Percentiles rank a stretch among this genome's conserved stretches.
These are phyloP conservation scores for Lepas anatifera DNA, from an alignment of 2,888 invertebrate genomes.

Conservation along the genomic window DNA sequence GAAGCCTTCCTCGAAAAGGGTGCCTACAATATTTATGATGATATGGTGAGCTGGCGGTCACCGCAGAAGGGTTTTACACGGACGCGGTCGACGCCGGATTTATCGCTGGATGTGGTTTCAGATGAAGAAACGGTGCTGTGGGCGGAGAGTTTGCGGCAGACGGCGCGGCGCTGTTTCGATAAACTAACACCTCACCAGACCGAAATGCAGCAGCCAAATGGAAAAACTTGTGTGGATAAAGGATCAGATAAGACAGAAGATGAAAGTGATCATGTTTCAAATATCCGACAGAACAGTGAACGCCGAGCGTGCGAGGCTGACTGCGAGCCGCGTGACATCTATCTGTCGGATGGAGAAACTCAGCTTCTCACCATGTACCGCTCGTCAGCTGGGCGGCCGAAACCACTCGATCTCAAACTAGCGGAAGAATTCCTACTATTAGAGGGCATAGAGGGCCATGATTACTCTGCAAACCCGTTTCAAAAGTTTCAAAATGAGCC, in stretches of 20 bases:
- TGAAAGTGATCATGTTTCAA: not conserved
- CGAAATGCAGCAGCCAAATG: not conserved
- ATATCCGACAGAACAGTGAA: not conserved
- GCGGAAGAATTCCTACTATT: conserved; percentile 10
- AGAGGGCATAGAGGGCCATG: not conserved
- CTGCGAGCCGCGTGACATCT: not conserved
- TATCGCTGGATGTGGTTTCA: not conserved
- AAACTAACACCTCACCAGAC: not conserved
- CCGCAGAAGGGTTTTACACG: not conserved
- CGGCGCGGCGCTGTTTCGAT: not conserved
- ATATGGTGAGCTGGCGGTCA: not conserved
- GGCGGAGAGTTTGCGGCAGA: not conserved
- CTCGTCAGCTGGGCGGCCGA: conserved; percentile 2
- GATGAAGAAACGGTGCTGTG: not conserved
- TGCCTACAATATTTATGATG: not conserved
- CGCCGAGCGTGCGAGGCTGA: not conserved
- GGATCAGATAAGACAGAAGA: not conserved
- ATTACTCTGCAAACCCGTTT: not conserved
- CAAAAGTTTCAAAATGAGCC: too few relatives aligned
- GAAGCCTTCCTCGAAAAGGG: not conserved
- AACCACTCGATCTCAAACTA: not conserved
- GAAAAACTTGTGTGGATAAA: not conserved
- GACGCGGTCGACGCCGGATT: not conserved
- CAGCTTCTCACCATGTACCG: not conserved
- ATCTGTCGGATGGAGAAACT: not conserved